Conservation (phyloP, 2,113 vertebrate genomes). For the Mola mola region DNA sequence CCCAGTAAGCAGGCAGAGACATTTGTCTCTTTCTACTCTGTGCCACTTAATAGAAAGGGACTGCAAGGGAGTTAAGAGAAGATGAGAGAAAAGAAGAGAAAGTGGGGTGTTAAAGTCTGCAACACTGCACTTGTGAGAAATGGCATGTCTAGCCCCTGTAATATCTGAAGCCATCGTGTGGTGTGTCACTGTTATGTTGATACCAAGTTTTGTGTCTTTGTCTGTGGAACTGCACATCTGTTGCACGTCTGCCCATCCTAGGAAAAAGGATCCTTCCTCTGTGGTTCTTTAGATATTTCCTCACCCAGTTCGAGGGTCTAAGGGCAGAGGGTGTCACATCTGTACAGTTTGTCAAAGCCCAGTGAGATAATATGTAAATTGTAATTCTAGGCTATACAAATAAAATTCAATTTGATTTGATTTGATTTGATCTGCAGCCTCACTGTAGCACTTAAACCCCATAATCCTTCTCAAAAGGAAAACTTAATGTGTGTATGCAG, state of each 20-base stretch:
- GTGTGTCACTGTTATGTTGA: conserved; percentile 70
- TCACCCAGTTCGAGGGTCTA: no score
- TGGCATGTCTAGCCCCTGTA: conserved; percentile 51
- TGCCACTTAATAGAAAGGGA: conserved; percentile 58
- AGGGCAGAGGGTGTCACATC: no score
- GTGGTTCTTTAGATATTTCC: no score
- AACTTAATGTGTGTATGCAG: conserved; percentile 40
- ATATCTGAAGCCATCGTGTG: conserved; percentile 61
- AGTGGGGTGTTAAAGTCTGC: conserved; percentile 57
- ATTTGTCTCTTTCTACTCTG: conserved; percentile 46
- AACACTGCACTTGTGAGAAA: conserved; percentile 70
- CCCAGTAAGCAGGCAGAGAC: conserved; percentile 72
- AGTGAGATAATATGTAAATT: no score
- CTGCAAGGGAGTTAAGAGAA: conserved; percentile 55
- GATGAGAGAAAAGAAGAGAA: conserved; percentile 60
- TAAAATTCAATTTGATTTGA: no score
- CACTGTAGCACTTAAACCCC: conserved; percentile 61
- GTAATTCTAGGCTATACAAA: no score
- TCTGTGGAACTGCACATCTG: conserved; percentile 54
- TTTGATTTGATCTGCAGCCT: conserved; percentile 56
- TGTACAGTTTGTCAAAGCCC: no score
- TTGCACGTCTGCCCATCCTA: no score
- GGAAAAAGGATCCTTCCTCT: no score
- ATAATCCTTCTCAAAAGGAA: conserved; percentile 64
- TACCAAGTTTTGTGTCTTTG: conserved; percentile 62